Evolutionary conservation across 2,888 invertebrate genomes (phyloP), one percentile per base, ranked within the genome.

Genomic region (Ophraella communa): DNA sequence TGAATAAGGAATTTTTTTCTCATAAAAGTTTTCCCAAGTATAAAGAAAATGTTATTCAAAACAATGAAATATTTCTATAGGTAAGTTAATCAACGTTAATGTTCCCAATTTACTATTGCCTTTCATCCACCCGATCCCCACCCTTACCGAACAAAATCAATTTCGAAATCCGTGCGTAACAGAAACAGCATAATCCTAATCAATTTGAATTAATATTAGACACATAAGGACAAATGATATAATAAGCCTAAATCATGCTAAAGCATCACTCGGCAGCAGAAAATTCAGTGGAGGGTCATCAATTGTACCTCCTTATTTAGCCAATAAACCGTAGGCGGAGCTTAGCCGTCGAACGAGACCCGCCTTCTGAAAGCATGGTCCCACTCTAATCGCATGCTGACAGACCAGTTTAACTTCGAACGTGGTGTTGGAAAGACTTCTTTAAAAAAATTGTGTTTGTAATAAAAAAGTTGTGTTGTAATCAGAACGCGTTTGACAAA

Each of bases 161-260:
- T 57, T 14, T 23, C 33, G n/a, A n/a, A n/a, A n/a, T n/a, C n/a
- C 49, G 14, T 24, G 23, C 49, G 27, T 24, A 39, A 17, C 39
- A 39, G 21, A 51, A 59, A 53, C 62, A 67, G 67, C 65, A 51
- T 65, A 47, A 70, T 65, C 72, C 70, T 73, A 76, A 77, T 76
- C 76, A 76, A 76, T 76, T 76, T 72, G 74, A 78, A 78, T 78
- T 78, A 79, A 78, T 76, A 74, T 71, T 70, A 72, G 74, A 74
- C 74, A 74, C 70, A 71, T 69, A 66, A 69, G 74, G 78, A 78
- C 79, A 79, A 79, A 79, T 79, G 77, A 77, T 78, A 77, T 78
- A 79, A 79, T 79, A 77, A 76, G 78, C 73, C 70, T 73, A 75
- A 77, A 76, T 77, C 78, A 77, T 76, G 78, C 74, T 72, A n/a